A percentile compares a stretch with the other conserved stretches of the same genome.
phyloP scores from a whole-genome alignment of 2,797 vertebrate species.

The Syncerus caffer region DNA sequence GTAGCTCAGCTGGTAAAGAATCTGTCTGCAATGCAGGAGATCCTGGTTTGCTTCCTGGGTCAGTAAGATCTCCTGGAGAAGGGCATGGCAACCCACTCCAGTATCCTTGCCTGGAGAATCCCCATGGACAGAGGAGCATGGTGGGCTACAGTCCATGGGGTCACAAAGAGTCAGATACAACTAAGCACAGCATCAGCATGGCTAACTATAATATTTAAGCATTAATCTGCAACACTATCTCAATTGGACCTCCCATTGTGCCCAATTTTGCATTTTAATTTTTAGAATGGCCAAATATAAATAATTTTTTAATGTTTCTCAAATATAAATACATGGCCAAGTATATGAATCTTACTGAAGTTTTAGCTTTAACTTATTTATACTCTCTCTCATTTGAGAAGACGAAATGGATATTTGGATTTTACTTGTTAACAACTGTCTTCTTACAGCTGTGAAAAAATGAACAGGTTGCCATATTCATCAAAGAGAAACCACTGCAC shows the following conservation, averaged over 20 bases:
- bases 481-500: constrained; percentile 52
- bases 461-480: constrained; percentile 53
- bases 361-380: constrained; percentile 9
- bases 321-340: background rate
- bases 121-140: background rate
- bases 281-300: background rate
- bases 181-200: background rate
- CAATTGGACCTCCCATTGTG: background rate
- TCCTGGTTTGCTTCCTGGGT: background rate
- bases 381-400: background rate
- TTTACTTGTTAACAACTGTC: constrained; percentile 27
- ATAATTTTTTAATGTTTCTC: background rate
- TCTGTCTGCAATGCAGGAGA: background rate
- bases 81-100: background rate
- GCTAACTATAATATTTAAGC: constrained; percentile 1
- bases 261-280: background rate
- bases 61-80: background rate
- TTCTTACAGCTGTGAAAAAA: constrained; percentile 45
- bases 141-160: background rate
- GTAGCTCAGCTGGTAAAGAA: background rate
- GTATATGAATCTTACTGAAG: background rate
- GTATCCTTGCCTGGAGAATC: background rate
- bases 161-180: background rate
- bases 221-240: background rate
- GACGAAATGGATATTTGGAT: constrained; percentile 31